A percentile compares a stretch with the other conserved stretches of the same genome.
Evolutionary conservation across 2,888 invertebrate species (phyloP).

Genomic region (Empis stercorea): DNA sequence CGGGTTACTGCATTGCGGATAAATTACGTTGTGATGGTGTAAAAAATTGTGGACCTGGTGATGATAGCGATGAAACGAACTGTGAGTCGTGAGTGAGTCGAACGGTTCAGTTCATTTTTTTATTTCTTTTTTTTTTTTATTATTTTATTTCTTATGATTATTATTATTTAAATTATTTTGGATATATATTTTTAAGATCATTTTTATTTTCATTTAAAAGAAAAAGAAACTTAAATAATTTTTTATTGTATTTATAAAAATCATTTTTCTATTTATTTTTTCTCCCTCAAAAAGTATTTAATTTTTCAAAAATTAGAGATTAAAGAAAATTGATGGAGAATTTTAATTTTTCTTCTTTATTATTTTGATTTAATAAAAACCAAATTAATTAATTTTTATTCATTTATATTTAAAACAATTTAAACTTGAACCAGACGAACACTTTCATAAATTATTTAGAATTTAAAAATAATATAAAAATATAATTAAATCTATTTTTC

Average conservation of each 20-base stretch:
- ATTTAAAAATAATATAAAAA: conserved; percentile 10
- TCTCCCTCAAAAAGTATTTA: neutral
- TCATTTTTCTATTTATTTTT: conserved; percentile 8
- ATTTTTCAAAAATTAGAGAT: too few relatives aligned
- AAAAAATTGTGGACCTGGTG: conserved; percentile 57
- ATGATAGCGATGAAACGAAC: conserved; percentile 39
- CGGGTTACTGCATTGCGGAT: conserved; percentile 66
- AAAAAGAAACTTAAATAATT: conserved; percentile 1
- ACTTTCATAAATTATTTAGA: conserved; percentile 25
- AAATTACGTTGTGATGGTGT: conserved; percentile 63
- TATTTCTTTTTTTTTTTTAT: conserved; percentile 12
- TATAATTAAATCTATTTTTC: neutral
- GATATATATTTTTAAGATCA: too few relatives aligned
- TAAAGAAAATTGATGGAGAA: too few relatives aligned
- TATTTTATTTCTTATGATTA: conserved; percentile 15
- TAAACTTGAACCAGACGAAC: conserved; percentile 38
- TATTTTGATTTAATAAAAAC: too few relatives aligned
- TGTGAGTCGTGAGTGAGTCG: conserved; percentile 42
- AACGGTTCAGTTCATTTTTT: conserved; percentile 40
- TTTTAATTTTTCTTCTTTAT: too few relatives aligned
- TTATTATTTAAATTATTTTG: conserved; percentile 5
- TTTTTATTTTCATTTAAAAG: too few relatives aligned
- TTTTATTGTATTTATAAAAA: neutral
- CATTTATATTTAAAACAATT: conserved; percentile 11
- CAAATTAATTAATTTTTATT: conserved; percentile 8